Percentiles rank a stretch among this genome's conserved stretches.
These are phyloP conservation scores for Spinus pinus DNA, from an alignment of 2,797 vertebrate species.

Conservation along the genomic window DNA sequence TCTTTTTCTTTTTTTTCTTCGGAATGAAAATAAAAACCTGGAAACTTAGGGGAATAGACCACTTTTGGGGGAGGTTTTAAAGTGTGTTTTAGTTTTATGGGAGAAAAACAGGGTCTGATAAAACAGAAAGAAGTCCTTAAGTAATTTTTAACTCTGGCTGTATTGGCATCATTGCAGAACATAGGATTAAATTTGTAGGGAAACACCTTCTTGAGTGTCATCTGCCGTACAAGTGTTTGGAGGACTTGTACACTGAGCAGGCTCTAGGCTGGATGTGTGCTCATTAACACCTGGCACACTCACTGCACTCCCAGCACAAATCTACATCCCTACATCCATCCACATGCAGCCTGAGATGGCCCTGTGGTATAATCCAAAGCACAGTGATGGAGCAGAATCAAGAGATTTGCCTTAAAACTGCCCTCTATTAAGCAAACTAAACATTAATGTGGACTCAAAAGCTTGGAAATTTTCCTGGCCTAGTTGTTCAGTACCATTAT, in stretches of 20 bases:
- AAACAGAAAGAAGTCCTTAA: neutral
- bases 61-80: fast-evolving
- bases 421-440: neutral
- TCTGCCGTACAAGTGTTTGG: neutral
- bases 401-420: neutral
- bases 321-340: neutral
- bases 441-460: fast-evolving
- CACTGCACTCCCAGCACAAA: neutral
- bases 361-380: neutral
- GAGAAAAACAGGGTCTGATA: neutral
- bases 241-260: neutral
- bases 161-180: fast-evolving
- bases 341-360: neutral
- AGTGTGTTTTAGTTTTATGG: neutral
- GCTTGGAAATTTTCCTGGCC: neutral
- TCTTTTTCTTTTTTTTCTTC: fast-evolving
- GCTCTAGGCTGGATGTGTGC: neutral
- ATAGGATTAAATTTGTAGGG: neutral
- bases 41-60: neutral
- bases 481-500: neutral
- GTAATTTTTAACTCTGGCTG: neutral
- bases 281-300: neutral
- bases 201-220: neutral
- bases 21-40: neutral
- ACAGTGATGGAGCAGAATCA: fast-evolving